Evolutionary conservation across 2,888 invertebrate genomes (phyloP), one percentile per base, ranked within the genome.

Genomic region (Brenthis hecate): DNA sequence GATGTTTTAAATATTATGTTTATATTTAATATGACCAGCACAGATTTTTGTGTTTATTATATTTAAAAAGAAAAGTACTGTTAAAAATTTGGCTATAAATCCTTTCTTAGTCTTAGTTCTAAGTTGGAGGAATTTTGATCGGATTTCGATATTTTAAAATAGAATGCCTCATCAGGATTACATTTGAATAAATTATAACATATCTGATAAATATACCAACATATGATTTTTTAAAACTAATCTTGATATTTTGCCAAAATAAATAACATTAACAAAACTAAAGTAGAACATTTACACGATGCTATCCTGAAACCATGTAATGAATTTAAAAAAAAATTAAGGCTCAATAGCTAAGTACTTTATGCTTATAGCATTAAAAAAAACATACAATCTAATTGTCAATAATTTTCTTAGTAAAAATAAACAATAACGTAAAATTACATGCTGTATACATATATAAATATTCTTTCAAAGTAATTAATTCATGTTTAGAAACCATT

Each of bases 311-410:
- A 66, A 55, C 48, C 28, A 19, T 66, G 54, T 62, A 58, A 43
- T 54, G 28, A 61, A 60, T 19, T 23, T 43, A 63, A 54, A 60
- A 48, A 43, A 16, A 13, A 36, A 23, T 16, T 62, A 62, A 62
- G 62, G 66, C 66, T 67, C 66, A 67, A 67, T 61, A 62, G 56
- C 47, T 66, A 60, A 66, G 61, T 62, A 66, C 60, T 66, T 51
- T 58, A 56, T 61, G 61, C 56, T 62, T 61, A 55, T 61, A 56
- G 50, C 19, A 54, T 50, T 67, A 43, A 62, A 53, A 50, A 47
- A 50, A 60, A 48, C 23, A 60, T 50, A 53, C 14, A 43, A 43
- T 51, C 14, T 14, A 23, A 62, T 54, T 54, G 62, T 62, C 62
- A 54, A 54, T 62, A 53, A 61, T 51, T 8, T 61, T 61, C 32